Percentiles rank a stretch among this genome's conserved stretches.
phyloP scores from a whole-genome alignment of 1,140 invertebrate species.

The Bicyclus anynana region DNA sequence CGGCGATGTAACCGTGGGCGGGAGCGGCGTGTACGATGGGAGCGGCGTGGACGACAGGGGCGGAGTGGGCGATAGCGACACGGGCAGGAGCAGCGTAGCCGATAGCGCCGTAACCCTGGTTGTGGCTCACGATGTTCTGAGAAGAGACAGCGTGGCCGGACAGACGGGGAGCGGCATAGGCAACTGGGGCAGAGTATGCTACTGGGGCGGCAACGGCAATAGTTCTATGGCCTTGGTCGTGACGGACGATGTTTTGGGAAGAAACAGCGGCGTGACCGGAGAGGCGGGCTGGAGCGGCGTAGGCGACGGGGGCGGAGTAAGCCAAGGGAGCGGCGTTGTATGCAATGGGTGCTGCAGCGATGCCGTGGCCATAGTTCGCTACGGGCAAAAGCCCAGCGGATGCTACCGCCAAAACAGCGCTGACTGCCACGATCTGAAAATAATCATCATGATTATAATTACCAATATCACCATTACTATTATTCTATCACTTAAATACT shows the following conservation, averaged over 20 bases:
- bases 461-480: slow-evolving; percentile 31
- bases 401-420: slow-evolving; percentile 49
- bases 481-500: too few relatives aligned
- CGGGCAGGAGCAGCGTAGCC: slow-evolving; percentile 43
- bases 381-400: slow-evolving; percentile 49
- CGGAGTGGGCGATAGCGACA: slow-evolving; percentile 9
- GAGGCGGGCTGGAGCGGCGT: slow-evolving; percentile 34
- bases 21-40: slow-evolving; percentile 17
- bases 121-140: background rate
- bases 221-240: slow-evolving; percentile 24
- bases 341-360: slow-evolving; percentile 34
- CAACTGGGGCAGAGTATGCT: slow-evolving; percentile 31
- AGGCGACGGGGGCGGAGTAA: slow-evolving; percentile 21
- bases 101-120: background rate
- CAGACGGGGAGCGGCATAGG: slow-evolving; percentile 18
- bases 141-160: background rate
- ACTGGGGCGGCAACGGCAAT: slow-evolving; percentile 40
- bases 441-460: slow-evolving; percentile 31
- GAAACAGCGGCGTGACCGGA: background rate
- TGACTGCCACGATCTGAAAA: slow-evolving; percentile 47
- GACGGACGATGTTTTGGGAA: background rate
- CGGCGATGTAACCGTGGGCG: slow-evolving; percentile 27
- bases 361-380: slow-evolving; percentile 31
- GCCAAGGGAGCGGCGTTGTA: slow-evolving; percentile 50
- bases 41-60: slow-evolving; percentile 16